Evolutionary conservation across 2,113 vertebrate species (phyloP).

Genomic region (Catharus bicknelli): DNA sequence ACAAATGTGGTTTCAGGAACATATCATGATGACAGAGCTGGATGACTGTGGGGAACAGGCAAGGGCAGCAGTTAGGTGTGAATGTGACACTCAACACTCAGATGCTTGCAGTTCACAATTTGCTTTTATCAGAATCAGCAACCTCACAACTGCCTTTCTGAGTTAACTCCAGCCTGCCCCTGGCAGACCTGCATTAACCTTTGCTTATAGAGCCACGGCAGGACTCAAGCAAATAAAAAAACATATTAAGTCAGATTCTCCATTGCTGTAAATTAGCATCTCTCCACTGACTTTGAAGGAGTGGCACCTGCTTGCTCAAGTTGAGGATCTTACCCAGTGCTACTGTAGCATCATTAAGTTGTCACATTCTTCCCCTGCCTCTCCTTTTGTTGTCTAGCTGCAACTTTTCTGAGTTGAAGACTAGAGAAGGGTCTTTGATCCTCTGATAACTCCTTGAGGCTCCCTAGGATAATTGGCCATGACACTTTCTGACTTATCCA

Average conservation of each 20-base stretch:
- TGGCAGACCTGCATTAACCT: conserved; percentile 64
- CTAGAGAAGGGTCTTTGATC: conserved; percentile 57
- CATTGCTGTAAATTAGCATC: conserved; percentile 44
- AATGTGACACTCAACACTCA: conserved; percentile 56
- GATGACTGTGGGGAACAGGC: conserved; percentile 41
- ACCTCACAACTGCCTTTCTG: conserved; percentile 60
- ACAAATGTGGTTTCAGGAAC: conserved; percentile 15
- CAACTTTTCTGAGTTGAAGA: conserved; percentile 54
- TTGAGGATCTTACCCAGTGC: neutral
- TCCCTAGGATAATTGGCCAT: conserved; percentile 59
- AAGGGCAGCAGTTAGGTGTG: conserved; percentile 45
- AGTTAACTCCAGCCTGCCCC: conserved; percentile 64
- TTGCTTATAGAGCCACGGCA: conserved; percentile 67
- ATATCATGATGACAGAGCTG: conserved; percentile 21
- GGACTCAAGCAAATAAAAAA: conserved; percentile 63
- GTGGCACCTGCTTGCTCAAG: neutral
- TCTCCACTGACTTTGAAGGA: conserved; percentile 46
- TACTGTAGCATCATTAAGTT: conserved; percentile 48
- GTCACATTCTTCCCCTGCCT: conserved; percentile 24
- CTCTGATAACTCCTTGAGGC: conserved; percentile 54
- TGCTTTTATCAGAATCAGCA: conserved; percentile 61
- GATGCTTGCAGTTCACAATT: conserved; percentile 65
- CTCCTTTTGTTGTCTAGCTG: conserved; percentile 43
- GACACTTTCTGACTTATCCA: conserved; percentile 45
- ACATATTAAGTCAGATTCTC: conserved; percentile 20